These are phyloP conservation scores for Leuciscus idus DNA, from an alignment of 2,113 vertebrate genomes.

Conservation along the genomic window DNA sequence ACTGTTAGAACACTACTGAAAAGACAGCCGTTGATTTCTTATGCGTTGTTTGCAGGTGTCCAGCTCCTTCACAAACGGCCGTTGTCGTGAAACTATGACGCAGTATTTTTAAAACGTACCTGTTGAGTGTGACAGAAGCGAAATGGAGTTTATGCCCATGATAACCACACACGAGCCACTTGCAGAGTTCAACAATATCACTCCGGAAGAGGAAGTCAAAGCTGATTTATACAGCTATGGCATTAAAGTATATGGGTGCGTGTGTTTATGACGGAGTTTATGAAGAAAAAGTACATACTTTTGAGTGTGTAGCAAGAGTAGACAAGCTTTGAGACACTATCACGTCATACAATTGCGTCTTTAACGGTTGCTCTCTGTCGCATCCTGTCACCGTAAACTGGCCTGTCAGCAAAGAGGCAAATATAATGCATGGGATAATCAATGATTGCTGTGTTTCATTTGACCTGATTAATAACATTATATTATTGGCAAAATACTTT, in stretches of 20 bases:
- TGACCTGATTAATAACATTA: too few species aligned
- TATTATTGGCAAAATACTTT: too few species aligned
- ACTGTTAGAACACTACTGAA: background rate
- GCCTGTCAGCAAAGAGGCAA: too few species aligned
- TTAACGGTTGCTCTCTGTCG: too few species aligned
- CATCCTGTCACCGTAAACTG: too few species aligned
- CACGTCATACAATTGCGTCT: too few species aligned
- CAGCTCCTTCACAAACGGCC: background rate
- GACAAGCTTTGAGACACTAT: too few species aligned
- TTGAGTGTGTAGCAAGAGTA: too few species aligned
- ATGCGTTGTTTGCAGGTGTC: background rate
- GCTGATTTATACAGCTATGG: background rate
- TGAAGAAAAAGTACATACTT: too few species aligned
- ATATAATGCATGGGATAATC: too few species aligned
- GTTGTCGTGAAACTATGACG: background rate
- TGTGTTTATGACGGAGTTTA: background rate
- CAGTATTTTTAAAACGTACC: slow-evolving; percentile 1
- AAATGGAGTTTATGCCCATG: background rate
- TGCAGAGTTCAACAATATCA: background rate
- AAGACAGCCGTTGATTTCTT: background rate
- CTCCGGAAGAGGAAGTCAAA: background rate
- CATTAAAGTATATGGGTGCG: background rate
- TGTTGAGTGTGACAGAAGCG: background rate
- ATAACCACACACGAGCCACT: slow-evolving; percentile 6
- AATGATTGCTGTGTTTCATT: too few species aligned